phyloP scores from a whole-genome alignment of 2,797 vertebrate species.

The Pseudomugil tenellus region DNA sequence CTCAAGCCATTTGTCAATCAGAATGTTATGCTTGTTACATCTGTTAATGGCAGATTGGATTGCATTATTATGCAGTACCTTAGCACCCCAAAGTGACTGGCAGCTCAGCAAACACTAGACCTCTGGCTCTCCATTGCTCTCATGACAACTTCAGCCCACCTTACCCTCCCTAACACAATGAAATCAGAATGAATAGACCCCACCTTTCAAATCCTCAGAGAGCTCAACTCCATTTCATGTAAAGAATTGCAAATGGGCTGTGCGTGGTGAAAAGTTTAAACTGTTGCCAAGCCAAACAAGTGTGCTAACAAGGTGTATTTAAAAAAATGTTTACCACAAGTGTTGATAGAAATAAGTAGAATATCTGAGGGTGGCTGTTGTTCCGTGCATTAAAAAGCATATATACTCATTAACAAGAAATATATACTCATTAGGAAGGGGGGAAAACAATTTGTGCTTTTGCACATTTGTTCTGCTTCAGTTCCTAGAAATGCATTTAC shows the following conservation, averaged over 20 bases:
- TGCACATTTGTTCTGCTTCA: constrained; percentile 73
- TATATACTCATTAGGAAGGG: constrained; percentile 57
- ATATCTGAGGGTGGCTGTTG: constrained; percentile 12
- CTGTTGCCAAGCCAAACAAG: constrained; percentile 27
- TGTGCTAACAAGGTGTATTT: constrained; percentile 21
- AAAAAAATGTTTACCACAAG: constrained; percentile 9
- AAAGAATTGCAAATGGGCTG: constrained; percentile 68
- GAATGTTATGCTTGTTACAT: constrained; percentile 49
- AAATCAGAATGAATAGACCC: constrained; percentile 66
- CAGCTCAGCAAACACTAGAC: constrained; percentile 50
- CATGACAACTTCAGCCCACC: constrained; percentile 48
- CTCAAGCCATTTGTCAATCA: constrained; percentile 65
- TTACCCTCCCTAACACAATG: constrained; percentile 60
- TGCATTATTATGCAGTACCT: constrained; percentile 70
- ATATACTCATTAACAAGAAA: constrained; percentile 52
- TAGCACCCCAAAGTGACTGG: constrained; percentile 54
- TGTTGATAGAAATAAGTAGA: constrained; percentile 31
- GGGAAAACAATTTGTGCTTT: constrained; percentile 54
- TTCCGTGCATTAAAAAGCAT: constrained; percentile 33
- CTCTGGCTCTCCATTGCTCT: constrained; percentile 56
- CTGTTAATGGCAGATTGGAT: constrained; percentile 71
- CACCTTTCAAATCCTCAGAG: constrained; percentile 49
- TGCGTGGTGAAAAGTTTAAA: constrained; percentile 55
- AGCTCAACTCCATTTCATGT: constrained; percentile 65
- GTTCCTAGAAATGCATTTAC: constrained; percentile 69